phyloP scores from a whole-genome alignment of 2,888 invertebrate species.

The Philaethria dido region DNA sequence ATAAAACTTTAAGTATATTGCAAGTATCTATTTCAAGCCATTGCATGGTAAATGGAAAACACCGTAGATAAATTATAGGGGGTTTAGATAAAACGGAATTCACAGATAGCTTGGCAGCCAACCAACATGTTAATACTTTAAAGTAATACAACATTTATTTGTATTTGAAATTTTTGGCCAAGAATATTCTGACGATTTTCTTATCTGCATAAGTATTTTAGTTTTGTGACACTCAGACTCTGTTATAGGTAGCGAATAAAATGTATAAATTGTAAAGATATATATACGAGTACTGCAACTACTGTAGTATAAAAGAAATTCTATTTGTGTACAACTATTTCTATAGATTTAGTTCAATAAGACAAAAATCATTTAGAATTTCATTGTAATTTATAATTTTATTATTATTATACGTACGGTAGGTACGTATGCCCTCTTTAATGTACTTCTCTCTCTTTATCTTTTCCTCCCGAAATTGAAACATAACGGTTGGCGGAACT shows the following conservation, averaged over 20 bases:
- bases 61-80: constrained; percentile 30
- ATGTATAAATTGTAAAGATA: neutral
- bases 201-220: constrained; percentile 26
- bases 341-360: too few relatives aligned
- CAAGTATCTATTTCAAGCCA: constrained; percentile 3
- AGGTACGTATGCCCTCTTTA: too few relatives aligned
- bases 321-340: neutral
- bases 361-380: too few relatives aligned
- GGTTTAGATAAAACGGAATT: constrained; percentile 32
- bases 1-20: neutral
- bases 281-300: neutral
- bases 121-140: constrained; percentile 45
- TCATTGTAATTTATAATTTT: too few relatives aligned
- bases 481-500: too few relatives aligned
- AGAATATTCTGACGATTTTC: constrained; percentile 21
- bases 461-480: too few relatives aligned
- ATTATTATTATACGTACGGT: too few relatives aligned
- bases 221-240: constrained; percentile 10
- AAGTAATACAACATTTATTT: constrained; percentile 39
- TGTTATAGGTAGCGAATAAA: constrained; percentile 16
- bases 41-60: constrained; percentile 22
- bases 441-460: too few relatives aligned
- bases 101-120: constrained; percentile 30
- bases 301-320: neutral
- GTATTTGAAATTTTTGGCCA: constrained; percentile 27